Evolutionary conservation across 2,797 vertebrate genomes (phyloP).

Genomic region (Cossypha caffra): DNA sequence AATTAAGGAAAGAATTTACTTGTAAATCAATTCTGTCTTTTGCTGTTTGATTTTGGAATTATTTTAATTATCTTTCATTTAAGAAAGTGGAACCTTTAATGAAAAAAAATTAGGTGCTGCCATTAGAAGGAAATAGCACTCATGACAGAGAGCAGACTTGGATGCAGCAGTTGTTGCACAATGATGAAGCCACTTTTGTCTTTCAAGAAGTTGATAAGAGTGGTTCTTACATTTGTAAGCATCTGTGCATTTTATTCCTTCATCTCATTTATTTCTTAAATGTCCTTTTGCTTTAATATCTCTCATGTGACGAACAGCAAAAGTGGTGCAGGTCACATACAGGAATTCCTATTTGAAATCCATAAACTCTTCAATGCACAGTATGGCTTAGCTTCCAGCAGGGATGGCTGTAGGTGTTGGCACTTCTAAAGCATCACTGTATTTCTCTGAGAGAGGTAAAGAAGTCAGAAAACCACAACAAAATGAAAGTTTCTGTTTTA

Average conservation of each 20-base stretch:
- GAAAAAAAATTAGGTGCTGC: not conserved
- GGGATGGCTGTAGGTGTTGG: not conserved
- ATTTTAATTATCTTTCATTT: constrained; percentile 25
- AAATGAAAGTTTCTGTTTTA: not conserved
- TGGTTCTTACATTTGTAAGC: not conserved
- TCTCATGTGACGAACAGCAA: not conserved
- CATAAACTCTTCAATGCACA: not conserved
- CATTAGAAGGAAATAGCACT: not conserved
- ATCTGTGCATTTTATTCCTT: not conserved
- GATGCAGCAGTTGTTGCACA: not conserved
- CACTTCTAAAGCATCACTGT: not conserved
- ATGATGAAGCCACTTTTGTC: not conserved
- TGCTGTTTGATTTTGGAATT: not conserved
- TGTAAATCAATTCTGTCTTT: not conserved
- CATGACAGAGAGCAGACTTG: not conserved
- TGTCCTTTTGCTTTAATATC: not conserved
- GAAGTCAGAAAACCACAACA: rapidly evolving
- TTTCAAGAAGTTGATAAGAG: not conserved
- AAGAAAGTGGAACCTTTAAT: not conserved
- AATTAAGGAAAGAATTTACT: not conserved
- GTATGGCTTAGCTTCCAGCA: not conserved
- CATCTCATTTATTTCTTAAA: not conserved
- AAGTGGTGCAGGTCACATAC: not conserved
- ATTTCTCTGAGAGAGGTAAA: not conserved
- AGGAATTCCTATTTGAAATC: not conserved